Evolutionary conservation across 1,140 invertebrate species (phyloP), one percentile per base, ranked within the genome.

Genomic region (Drosophila dunni): DNA sequence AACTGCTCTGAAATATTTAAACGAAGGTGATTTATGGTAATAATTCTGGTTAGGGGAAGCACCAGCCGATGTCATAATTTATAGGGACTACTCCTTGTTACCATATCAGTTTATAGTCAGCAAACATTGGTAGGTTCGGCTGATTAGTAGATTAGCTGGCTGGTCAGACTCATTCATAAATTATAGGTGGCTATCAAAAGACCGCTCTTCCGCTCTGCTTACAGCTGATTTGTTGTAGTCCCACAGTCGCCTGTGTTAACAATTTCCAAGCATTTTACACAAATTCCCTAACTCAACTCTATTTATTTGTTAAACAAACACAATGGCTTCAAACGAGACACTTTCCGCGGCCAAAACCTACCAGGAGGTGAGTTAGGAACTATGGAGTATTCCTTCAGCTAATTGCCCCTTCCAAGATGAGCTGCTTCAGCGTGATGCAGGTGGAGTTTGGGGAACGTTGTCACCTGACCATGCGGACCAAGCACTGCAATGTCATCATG

Each of bases 21-120:
- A 13, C n/a, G 17, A 15, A 13, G 20, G 6, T 72, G 8, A 72
- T 72, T 72, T 72, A 72, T 58, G 61, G 56, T 60, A 72, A 67
- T 67, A 34, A 2, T 7, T 45, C 7, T 44, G 7, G 0, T 5
- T 53, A 1, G 5, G 70, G 63, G 53, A 71, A 65, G 17, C 33
- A 66, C 70, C 40, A 24, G 7, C 10, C 17, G 7, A 38, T 17
- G 11, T 8, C 7, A 36, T 72, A 36, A 66, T 57, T 64, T 65
- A 71, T 63, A 17, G 6, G 15, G 36, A 11, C 29, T 51, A 4
- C 7, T 3, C 5, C 7, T 60, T 24, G 24, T 44, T 38, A 11
- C 10, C 11, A 36, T 42, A 29, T 63, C 29, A 45, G 17, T 20
- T 3, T 62, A 29, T 46, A 24, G 17, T 29, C 1, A 11, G 45